Evolutionary conservation across 30 jellyfish, hydroid and myxozoan genomes (phyloP), one percentile per base, ranked within the genome.

Genomic region (Aurelia aurita): DNA sequence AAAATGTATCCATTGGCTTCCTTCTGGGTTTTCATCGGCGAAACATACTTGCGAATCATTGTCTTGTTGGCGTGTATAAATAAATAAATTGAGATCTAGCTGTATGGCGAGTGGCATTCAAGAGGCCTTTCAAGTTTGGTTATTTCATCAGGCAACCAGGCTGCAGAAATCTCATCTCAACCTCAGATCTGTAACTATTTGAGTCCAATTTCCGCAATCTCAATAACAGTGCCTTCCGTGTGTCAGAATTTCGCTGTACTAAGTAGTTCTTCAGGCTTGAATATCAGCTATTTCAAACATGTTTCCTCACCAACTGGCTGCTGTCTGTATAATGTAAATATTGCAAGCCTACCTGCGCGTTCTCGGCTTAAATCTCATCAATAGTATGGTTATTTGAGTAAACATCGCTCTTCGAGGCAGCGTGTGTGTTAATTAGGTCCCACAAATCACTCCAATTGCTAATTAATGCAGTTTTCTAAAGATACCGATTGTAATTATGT

Each of bases 1-100:
- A 94, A 94, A 31, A 94, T 71, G 79, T 89, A 94, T 14, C 99
- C 97, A 57, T 76, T 70, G 59, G 19, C 84, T 20, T 53, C 64
- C 34, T 77, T 72, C 72, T 86, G 88, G 61, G 32, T 44, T n/a
- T 84, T 76, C 20, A 69, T 79, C 10, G 91, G 77, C 53, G 91
- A 84, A 26, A 72, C 97, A 64, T 90, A 90, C 63, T 88, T 69
- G 45, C 91, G 97, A 85, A 90, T 90, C 88, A 64, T 89, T 6
- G 59, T 60, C 5, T 25, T 15, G 80, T 65, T 26, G 26, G 27
- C 31, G 54, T 68, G 26, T 25, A 21, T 34, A 29, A 15, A 31
- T 16, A n/a, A 15, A 31, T 16, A n/a, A 39, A 39, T 39, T 15
- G 1, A 39, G 51, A 39, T 4, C 51, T 39, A 14, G 51, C 9